A percentile compares a stretch with the other conserved stretches of the same genome.
Conservation (phyloP, 2,113 vertebrate genomes). For the Elachura formosa region DNA sequence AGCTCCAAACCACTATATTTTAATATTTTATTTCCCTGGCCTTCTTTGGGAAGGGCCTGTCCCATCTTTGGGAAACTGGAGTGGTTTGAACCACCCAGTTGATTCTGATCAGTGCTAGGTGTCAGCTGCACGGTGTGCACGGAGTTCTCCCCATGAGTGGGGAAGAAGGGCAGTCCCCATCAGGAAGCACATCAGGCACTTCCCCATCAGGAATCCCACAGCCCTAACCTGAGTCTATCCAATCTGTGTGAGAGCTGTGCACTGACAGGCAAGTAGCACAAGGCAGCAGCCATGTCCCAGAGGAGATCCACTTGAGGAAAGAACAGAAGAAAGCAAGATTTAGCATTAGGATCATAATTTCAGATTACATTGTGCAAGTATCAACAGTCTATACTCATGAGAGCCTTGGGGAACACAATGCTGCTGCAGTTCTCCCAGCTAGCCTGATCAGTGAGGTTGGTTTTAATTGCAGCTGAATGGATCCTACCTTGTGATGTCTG, state of each 20-base stretch:
- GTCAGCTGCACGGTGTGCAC: background rate
- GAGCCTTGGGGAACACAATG: background rate
- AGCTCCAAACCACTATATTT: background rate
- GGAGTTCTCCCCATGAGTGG: background rate
- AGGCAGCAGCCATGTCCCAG: background rate
- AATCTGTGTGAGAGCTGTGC: background rate
- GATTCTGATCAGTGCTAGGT: constrained; percentile 9
- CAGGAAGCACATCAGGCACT: background rate
- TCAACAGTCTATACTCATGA: constrained; percentile 11
- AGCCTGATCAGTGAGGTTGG: background rate
- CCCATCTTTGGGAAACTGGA: background rate
- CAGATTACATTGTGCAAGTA: constrained; percentile 43
- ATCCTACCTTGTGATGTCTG: constrained; percentile 49
- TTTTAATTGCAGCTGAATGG: constrained; percentile 23
- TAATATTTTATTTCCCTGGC: background rate
- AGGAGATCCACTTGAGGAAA: constrained; percentile 50
- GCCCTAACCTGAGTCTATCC: background rate
- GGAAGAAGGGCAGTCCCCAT: background rate
- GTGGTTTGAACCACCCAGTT: background rate
- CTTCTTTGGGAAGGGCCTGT: background rate
- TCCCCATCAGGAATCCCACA: background rate
- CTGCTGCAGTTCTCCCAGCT: background rate
- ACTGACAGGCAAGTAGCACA: background rate
- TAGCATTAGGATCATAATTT: constrained; percentile 62
- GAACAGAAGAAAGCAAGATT: constrained; percentile 62